Conservation (phyloP, 2,797 vertebrate genomes). For the Sternotherus odoratus region DNA sequence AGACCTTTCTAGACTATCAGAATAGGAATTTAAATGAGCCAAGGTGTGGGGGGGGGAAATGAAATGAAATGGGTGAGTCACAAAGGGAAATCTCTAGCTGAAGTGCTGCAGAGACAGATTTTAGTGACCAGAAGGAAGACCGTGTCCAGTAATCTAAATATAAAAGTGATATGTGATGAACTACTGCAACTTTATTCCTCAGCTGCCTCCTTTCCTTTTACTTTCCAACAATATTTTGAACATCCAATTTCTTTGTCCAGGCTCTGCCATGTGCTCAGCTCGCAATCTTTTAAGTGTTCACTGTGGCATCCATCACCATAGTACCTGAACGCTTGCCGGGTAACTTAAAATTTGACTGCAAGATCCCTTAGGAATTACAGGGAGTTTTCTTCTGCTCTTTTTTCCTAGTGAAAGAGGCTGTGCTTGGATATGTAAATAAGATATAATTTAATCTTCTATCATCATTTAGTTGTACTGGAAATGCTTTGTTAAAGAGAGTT, state of each 20-base stretch:
- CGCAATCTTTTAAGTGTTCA: not conserved
- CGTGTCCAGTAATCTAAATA: not conserved
- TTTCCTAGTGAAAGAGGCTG: not conserved
- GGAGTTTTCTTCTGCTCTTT: not conserved
- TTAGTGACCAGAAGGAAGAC: not conserved
- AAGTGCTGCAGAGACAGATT: not conserved
- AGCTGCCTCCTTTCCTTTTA: not conserved
- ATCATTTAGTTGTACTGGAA: not conserved
- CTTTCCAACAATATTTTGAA: not conserved
- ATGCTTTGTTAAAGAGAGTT: not conserved
- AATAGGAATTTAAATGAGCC: not conserved
- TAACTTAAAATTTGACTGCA: not conserved
- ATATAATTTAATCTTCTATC: not conserved
- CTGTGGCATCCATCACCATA: not conserved
- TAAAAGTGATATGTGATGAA: rapidly evolving
- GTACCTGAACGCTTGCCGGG: not conserved
- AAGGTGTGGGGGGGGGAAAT: not conserved
- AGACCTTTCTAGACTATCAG: not conserved
- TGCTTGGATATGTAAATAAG: not conserved
- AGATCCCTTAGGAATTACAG: not conserved
- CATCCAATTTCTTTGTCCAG: not conserved
- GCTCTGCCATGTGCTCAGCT: not conserved
- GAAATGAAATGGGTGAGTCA: not conserved
- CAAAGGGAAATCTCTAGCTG: not conserved
- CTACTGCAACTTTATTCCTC: constrained; percentile 6